A percentile compares a stretch with the other conserved stretches of the same genome.
phyloP scores from a whole-genome alignment of 2,888 invertebrate genomes.

The Rhamphomyia laevipes region DNA sequence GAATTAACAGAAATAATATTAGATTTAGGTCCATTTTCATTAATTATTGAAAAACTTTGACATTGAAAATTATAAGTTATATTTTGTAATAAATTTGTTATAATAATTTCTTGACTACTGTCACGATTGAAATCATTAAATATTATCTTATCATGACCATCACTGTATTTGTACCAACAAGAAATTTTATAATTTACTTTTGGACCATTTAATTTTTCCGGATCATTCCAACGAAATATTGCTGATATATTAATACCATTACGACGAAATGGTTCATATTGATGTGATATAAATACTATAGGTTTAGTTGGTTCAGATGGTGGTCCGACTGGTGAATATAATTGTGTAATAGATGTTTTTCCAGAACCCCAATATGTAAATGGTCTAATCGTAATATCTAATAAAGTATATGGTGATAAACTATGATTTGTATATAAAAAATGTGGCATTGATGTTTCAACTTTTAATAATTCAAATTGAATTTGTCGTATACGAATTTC shows the following conservation, averaged over 20 bases:
- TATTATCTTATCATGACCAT: constrained; percentile 39
- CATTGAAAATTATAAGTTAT: constrained; percentile 60
- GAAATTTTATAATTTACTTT: constrained; percentile 51
- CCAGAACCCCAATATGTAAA: constrained; percentile 79
- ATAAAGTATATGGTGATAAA: constrained; percentile 50
- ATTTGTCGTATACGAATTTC: constrained; percentile 50
- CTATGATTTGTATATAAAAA: constrained; percentile 42
- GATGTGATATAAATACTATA: constrained; percentile 57
- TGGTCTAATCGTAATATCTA: constrained; percentile 65
- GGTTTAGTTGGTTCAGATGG: constrained; percentile 64
- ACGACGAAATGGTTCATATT: constrained; percentile 28
- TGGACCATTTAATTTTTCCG: constrained; percentile 60
- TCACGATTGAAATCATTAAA: too few relatives aligned
- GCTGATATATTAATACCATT: constrained; percentile 39
- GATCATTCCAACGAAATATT: constrained; percentile 70
- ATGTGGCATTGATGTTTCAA: constrained; percentile 40
- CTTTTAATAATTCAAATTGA: constrained; percentile 19
- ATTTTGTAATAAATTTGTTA: constrained; percentile 45
- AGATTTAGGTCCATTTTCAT: constrained; percentile 62
- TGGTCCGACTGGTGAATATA: constrained; percentile 68
- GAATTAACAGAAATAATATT: constrained; percentile 53
- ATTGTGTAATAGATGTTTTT: constrained; percentile 45
- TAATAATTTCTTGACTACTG: constrained; percentile 36
- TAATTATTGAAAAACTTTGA: constrained; percentile 61
- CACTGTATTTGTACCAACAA: constrained; percentile 48